A percentile compares a stretch with the other conserved stretches of the same genome.
phyloP scores from a whole-genome alignment of 2,797 vertebrate species.

The Orientallactaga sibirica region DNA sequence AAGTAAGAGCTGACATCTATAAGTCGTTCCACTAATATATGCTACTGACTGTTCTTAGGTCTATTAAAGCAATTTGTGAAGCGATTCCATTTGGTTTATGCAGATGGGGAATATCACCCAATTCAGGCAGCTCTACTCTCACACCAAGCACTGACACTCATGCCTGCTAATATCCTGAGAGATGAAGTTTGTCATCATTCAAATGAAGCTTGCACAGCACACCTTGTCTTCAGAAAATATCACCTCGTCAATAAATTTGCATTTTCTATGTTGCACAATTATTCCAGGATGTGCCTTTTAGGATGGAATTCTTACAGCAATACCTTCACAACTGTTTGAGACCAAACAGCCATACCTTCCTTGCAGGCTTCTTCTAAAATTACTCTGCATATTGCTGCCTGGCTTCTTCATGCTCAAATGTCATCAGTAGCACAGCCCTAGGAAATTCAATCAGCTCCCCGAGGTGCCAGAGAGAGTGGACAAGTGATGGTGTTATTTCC shows the following conservation, averaged over 20 bases:
- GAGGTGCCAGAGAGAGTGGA: rapidly evolving
- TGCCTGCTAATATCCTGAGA: conserved; percentile 18
- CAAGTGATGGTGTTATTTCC: neutral
- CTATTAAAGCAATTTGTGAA: conserved; percentile 76
- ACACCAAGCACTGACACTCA: neutral
- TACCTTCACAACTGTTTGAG: neutral
- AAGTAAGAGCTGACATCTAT: conserved; percentile 23
- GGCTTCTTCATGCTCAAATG: too few relatives aligned
- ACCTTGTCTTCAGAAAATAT: conserved; percentile 73
- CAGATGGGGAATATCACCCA: neutral
- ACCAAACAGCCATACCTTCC: neutral
- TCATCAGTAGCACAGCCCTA: rapidly evolving
- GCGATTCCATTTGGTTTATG: conserved; percentile 50
- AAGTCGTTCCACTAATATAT: conserved; percentile 54
- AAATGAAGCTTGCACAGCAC: conserved; percentile 32
- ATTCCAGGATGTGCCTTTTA: conserved; percentile 69
- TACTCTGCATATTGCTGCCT: too few relatives aligned
- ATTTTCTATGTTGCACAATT: conserved; percentile 62
- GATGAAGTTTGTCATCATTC: neutral
- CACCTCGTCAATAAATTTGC: conserved; percentile 64
- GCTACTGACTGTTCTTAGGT: conserved; percentile 54
- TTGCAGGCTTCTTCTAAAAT: neutral
- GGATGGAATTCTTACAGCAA: conserved; percentile 32
- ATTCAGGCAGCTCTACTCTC: conserved; percentile 32
- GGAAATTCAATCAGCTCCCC: neutral